Evolutionary conservation across 2,888 invertebrate species (phyloP), one percentile per base, ranked within the genome.

Genomic region (Ectemnius cavifrons): DNA sequence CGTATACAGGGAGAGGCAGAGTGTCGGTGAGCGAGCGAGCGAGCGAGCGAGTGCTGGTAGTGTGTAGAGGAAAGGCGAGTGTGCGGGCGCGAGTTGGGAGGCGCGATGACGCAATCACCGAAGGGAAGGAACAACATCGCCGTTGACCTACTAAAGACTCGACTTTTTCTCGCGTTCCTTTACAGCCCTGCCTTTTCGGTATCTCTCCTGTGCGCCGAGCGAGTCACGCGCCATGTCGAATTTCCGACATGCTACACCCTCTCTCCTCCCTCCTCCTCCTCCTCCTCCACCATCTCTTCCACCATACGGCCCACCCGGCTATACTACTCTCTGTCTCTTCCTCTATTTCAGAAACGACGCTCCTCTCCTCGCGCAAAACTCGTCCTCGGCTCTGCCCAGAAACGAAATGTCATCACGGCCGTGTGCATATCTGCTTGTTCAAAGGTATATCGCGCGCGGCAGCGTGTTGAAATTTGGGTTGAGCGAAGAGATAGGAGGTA

Each of bases 71-170:
- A 45, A 49, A 46, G 78, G 74, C 73, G 77, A 75, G 70, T 63
- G 76, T 70, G 79, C 77, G 76, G 69, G 74, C 76, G 74, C 75
- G 80, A 78, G 78, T 75, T 73, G 77, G 71, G 78, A 77, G 81
- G 64, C 77, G 63, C 77, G 82, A 68, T 86, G 85, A 87, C 86
- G 87, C 80, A 87, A 87, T 81, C 76, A 74, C 79, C 77, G 78
- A 86, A 86, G 86, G 87, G 86, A 86, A 86, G 84, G 82, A 87
- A 84, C 77, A 81, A 85, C 85, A 84, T 85, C 79, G 80, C 74
- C 79, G 86, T 84, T 88, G 88, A 88, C 88, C 88, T 85, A 88
- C 88, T 87, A 86, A 87, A 86, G 81, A 76, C 74, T 75, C 58
- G 72, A 81, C 77, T 82, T 81, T 75, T 77, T 80, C 77, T 76